A percentile compares a stretch with the other conserved stretches of the same genome.
phyloP scores from a whole-genome alignment of 2,888 invertebrate genomes.

The Agonopterix alstromeriana region DNA sequence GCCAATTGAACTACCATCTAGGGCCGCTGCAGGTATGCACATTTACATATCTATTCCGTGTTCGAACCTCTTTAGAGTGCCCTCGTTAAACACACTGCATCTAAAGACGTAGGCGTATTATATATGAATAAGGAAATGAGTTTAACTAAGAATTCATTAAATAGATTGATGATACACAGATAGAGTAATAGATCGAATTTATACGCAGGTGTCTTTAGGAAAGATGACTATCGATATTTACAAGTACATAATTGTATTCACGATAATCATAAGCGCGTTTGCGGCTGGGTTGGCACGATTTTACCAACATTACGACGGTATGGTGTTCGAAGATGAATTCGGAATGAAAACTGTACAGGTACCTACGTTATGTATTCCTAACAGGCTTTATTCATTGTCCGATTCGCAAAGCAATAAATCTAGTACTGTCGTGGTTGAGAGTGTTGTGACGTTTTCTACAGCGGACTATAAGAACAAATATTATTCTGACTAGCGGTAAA shows the following conservation, averaged over 20 bases:
- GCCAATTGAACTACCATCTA: constrained; percentile 78
- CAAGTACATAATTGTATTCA: constrained; percentile 78
- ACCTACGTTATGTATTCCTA: not conserved
- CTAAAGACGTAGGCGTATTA: not conserved
- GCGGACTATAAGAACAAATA: too few species aligned
- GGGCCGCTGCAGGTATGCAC: constrained; percentile 74
- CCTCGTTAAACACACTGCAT: not conserved
- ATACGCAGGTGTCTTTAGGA: constrained; percentile 76
- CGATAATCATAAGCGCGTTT: constrained; percentile 77
- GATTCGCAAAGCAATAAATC: too few species aligned
- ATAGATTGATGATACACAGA: not conserved
- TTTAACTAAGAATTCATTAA: not conserved
- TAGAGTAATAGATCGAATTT: not conserved
- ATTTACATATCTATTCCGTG: constrained; percentile 18
- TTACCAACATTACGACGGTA: constrained; percentile 81
- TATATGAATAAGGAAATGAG: not conserved
- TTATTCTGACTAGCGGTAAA: too few species aligned
- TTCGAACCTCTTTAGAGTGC: constrained; percentile 5
- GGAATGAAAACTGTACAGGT: constrained; percentile 75
- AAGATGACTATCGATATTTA: constrained; percentile 82
- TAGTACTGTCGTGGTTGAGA: too few species aligned
- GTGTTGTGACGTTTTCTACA: too few species aligned
- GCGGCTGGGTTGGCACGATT: constrained; percentile 77
- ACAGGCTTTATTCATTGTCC: too few species aligned
- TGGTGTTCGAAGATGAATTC: constrained; percentile 75